Base-by-base conservation (phyloP, 2,888 invertebrate species). In the Caenorhabditis sulstoni region DNA sequence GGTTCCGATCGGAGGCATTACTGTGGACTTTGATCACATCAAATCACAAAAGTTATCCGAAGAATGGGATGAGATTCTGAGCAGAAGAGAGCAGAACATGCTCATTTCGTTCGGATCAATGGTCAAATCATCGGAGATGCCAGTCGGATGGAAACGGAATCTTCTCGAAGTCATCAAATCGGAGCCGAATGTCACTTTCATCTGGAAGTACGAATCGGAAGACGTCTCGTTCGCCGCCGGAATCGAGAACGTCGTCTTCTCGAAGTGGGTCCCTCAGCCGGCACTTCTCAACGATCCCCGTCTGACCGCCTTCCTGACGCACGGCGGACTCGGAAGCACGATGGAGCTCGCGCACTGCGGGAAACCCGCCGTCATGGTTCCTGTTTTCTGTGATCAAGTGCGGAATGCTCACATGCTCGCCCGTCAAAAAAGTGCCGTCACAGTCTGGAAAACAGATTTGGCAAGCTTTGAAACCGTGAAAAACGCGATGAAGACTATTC, bases 141-240 rank as follows among this genome's bases (percentile, higher is more conserved):
- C 75, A 12, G 35, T 20, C 8, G 37, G 41, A 7, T 67, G 57
- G 23, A 74, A 65, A 53, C 18, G 37, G 0, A 75, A 39, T 2
- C 44, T 77, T n/a, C n/a, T 64, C 0, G 11, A 20, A 11, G 77
- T 58, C 1, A 50, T 78, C 11, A 12, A 44, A 35, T 16, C 49
- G 8, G 23, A 52, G n/a, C 79, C 75, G 12, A 55, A 75, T 11
- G 66, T 62, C 2, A 80, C 75, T 0, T 80, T 80, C 16, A 66
- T 80, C 22, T 80, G 79, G 79, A 80, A 80, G 37, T 80, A 80
- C 37, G 79, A 80, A 47, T 50, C 73, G 0, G 55, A 71, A 16
- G 61, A 78, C 23, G 22, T 70, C 5, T 12, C 35, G n/a, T 77
- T 64, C 14, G 65, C 71, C 7, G 7, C 53, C 14, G 61, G 47